A percentile compares a stretch with the other conserved stretches of the same genome.
Conservation (phyloP, 1,140 invertebrate species). For the Formica selysi region DNA sequence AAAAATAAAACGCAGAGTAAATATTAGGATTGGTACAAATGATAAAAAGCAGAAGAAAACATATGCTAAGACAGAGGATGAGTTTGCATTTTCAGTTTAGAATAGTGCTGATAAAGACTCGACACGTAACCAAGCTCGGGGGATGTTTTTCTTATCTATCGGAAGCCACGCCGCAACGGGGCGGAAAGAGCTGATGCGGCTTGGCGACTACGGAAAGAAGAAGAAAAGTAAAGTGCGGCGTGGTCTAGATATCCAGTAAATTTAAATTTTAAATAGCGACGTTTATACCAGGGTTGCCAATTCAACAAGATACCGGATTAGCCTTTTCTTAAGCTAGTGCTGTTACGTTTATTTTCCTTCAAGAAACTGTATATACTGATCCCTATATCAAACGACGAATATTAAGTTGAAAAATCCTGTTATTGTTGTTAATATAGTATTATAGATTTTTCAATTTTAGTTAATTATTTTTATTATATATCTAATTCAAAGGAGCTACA, state of each 20-base stretch:
- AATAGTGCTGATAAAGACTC: conserved; percentile 66
- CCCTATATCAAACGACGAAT: background rate
- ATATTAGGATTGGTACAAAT: background rate
- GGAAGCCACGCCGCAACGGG: conserved; percentile 58
- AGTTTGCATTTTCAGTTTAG: conserved; percentile 42
- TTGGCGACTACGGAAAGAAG: conserved; percentile 30
- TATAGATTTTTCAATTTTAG: background rate
- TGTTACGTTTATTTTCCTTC: background rate
- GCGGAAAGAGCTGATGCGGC: conserved; percentile 50
- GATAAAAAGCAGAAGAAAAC: conserved; percentile 22
- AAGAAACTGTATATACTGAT: background rate
- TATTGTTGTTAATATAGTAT: background rate
- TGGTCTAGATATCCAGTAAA: conserved; percentile 70
- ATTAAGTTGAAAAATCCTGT: background rate
- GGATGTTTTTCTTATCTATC: conserved; percentile 72
- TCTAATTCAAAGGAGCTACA: too few species aligned
- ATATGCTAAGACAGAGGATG: conserved; percentile 46
- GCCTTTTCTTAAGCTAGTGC: conserved; percentile 61
- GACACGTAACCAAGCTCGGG: conserved; percentile 67
- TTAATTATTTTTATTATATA: background rate
- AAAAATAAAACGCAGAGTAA: background rate
- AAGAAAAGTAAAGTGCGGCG: conserved; percentile 45
- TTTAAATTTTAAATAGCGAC: conserved; percentile 78
- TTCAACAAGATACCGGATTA: conserved; percentile 72
- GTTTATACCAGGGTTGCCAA: conserved; percentile 68